phyloP scores from a whole-genome alignment of 2,888 invertebrate species.

The Drosophila seclusa region DNA sequence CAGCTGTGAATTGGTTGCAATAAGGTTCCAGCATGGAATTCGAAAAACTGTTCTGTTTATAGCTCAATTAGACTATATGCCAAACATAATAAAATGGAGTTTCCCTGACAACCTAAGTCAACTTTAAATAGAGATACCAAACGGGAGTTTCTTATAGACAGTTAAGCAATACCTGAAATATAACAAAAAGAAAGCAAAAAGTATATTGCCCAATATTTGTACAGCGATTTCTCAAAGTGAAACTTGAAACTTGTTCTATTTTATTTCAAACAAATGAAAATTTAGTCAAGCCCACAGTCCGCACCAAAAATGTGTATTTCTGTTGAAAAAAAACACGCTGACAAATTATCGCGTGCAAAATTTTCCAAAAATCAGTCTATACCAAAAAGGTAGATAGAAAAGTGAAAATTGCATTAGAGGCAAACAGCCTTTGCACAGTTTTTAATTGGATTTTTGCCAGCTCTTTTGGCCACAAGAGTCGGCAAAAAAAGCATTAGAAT shows the following conservation, averaged over 20 bases:
- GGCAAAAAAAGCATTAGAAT: slow-evolving; percentile 2
- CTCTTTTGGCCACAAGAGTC: slow-evolving; percentile 14
- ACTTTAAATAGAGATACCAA: background rate
- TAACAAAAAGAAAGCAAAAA: background rate
- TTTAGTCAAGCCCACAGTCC: background rate
- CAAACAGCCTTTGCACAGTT: slow-evolving; percentile 63
- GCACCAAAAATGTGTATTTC: fast-evolving
- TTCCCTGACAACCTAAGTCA: background rate
- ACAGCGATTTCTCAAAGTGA: background rate
- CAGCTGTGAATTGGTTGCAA: background rate
- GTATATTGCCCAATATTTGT: background rate
- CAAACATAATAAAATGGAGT: background rate
- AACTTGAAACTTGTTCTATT: no score
- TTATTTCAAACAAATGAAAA: slow-evolving; percentile 2
- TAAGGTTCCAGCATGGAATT: background rate
- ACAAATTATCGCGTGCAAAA: slow-evolving; percentile 14
- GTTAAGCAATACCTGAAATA: background rate
- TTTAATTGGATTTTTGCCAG: slow-evolving; percentile 79
- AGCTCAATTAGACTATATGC: background rate
- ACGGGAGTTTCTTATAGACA: background rate
- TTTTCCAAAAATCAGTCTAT: slow-evolving; percentile 7
- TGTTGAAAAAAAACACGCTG: background rate
- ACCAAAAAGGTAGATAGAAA: slow-evolving; percentile 40
- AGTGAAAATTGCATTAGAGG: slow-evolving; percentile 68
- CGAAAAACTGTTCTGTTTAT: background rate